phyloP scores from a whole-genome alignment of 2,113 vertebrate genomes.

The Micronycteris hirsuta region DNA sequence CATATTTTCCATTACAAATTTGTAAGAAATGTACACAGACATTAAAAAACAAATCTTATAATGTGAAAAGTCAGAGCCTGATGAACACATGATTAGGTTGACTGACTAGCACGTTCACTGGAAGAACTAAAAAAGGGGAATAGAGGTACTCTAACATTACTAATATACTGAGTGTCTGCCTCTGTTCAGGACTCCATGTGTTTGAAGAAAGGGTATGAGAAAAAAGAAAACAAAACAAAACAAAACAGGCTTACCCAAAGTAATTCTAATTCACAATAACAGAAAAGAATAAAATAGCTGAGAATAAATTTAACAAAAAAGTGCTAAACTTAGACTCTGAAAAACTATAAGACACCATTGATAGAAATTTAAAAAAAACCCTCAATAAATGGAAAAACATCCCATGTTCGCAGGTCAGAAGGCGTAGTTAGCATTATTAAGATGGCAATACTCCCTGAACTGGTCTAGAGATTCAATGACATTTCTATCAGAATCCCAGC shows the following conservation, averaged over 20 bases:
- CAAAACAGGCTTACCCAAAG: too few relatives aligned
- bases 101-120: neutral
- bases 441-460: neutral
- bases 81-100: neutral
- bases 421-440: neutral
- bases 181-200: neutral
- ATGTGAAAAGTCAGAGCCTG: neutral
- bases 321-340: neutral
- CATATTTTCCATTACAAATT: neutral
- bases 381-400: neutral
- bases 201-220: neutral
- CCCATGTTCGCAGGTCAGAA: neutral
- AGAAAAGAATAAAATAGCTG: neutral
- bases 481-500: neutral
- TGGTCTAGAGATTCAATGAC: neutral
- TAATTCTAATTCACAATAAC: neutral
- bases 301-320: neutral
- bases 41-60: neutral
- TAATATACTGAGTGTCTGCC: neutral
- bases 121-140: neutral
- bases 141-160: neutral
- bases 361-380: neutral
- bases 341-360: neutral
- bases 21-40: neutral
- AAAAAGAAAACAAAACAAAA: too few relatives aligned